phyloP scores from a whole-genome alignment of 2,797 vertebrate species.

The Apodemus agrarius region DNA sequence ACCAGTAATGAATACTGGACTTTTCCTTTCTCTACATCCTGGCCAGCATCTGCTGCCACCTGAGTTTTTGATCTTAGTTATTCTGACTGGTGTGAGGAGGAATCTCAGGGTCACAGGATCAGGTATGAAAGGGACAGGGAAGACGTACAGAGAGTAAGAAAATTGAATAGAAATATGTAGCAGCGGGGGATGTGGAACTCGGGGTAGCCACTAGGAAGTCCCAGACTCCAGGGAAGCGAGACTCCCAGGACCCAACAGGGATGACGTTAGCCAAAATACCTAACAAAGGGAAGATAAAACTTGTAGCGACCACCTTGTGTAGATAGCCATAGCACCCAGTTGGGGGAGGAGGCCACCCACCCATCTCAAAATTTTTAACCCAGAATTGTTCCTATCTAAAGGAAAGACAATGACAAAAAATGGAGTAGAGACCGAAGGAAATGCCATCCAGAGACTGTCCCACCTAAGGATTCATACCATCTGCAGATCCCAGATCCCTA shows the following conservation, averaged over 20 bases:
- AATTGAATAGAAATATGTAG: neutral
- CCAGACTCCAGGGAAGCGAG: neutral
- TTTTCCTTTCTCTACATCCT: neutral
- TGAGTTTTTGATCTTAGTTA: neutral
- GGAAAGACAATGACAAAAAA: neutral
- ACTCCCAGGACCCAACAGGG: neutral
- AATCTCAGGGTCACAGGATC: neutral
- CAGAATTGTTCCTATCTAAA: neutral
- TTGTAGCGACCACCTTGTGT: neutral
- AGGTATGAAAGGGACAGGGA: neutral
- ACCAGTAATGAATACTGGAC: neutral
- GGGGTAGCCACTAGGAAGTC: neutral
- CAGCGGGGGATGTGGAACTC: neutral
- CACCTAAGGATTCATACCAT: no score
- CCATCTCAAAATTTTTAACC: neutral
- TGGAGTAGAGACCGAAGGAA: neutral
- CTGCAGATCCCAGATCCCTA: no score
- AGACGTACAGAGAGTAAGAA: neutral
- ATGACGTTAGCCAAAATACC: neutral
- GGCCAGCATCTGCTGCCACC: neutral
- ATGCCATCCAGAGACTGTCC: no score
- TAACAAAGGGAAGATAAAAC: neutral
- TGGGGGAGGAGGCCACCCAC: neutral
- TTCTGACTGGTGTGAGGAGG: neutral
- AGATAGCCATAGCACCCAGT: neutral